A percentile compares a stretch with the other conserved stretches of the same genome.
Evolutionary conservation across 2,113 vertebrate species (phyloP).

Genomic region (Puntigrus tetrazona): DNA sequence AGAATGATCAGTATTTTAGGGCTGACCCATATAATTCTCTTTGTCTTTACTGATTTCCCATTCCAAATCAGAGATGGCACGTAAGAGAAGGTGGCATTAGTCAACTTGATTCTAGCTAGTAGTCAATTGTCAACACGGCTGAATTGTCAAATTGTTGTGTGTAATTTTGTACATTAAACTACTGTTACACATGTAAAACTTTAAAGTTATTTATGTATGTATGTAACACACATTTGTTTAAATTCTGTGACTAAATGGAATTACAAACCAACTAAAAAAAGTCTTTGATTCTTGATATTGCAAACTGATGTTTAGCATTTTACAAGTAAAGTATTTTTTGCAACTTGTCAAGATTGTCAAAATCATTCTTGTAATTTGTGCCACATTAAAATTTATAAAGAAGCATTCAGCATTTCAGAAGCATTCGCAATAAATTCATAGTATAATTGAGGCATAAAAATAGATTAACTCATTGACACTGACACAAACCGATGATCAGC

Average conservation of each 20-base stretch:
- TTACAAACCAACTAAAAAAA: no score
- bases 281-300: no score
- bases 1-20: neutral
- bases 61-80: neutral
- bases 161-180: no score
- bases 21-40: neutral
- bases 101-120: neutral
- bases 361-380: neutral
- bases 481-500: neutral
- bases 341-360: neutral
- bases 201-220: no score
- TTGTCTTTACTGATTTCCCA: no score
- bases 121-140: neutral
- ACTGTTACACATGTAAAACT: no score
- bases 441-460: neutral
- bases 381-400: neutral
- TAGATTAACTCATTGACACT: neutral
- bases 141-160: neutral
- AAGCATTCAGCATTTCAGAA: neutral
- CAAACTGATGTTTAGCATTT: no score
- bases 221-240: no score
- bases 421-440: neutral
- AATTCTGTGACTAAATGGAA: no score
- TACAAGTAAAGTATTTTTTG: neutral
- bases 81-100: neutral